Base-by-base conservation (phyloP, 2,797 vertebrate genomes). In the Cheirogaleus major region DNA sequence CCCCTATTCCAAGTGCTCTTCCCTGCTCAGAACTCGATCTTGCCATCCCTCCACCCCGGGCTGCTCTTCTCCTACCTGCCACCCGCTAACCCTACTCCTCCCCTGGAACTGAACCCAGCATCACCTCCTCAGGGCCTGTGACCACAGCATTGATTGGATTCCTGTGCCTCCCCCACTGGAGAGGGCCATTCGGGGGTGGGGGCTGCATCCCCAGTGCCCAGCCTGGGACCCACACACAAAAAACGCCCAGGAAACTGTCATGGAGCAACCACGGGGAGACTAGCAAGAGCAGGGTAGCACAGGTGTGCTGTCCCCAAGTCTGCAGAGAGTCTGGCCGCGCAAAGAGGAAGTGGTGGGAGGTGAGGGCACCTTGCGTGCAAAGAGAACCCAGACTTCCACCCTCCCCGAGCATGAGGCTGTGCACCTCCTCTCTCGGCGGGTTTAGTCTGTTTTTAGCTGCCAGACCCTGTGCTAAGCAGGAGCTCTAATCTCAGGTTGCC, bases 301-400 rank as follows among this genome's bases (percentile, higher is more conserved):
- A 94, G 76, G 73, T 78, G 48, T 78, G 81, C 75, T 48, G 75
- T 43, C n/a, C 50, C 52, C 50, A 20, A 25, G 17, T 69, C 72
- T 59, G 50, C 35, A 32, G 72, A 83, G 50, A 45, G 52, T 25
- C 63, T 9, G 4, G 13, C 2, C 11, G 7, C 3, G n/a, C 22
- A 14, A 25, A 75, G 50, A 93, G 96, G 94, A 97, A 96, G 94
- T 72, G 45, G 92, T 61, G 23, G 38, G 73, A 93, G 50, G 75
- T 8, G 23, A 92, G 90, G 85, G 48, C 0, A 4, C 52, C 43
- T 78, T 15, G 52, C n/a, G 0, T 67, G 67, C 2, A 0, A 80
- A 70, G 20, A 43, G 65, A 50, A 43, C 76, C 41, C 87, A 72
- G 73, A 61, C 78, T 92, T 86, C 79, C 20, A 25, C 78, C 55